A percentile compares a stretch with the other conserved stretches of the same genome.
Evolutionary conservation across 2,113 vertebrate species (phyloP).

Genomic region (Xenopus tropicalis): DNA sequence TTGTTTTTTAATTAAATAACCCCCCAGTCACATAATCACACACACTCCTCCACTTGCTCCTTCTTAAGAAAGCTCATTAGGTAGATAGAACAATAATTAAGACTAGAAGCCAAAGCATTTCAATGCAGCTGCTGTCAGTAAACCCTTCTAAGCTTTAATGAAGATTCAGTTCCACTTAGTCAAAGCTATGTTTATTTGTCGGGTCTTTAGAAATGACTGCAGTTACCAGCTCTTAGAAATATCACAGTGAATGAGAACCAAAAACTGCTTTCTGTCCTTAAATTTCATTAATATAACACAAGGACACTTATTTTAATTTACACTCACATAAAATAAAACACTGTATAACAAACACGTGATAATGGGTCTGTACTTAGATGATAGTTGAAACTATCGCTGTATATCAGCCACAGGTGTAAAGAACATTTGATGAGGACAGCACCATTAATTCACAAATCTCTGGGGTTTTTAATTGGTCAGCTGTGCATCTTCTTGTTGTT

Average conservation of each 20-base stretch:
- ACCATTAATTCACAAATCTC: no score
- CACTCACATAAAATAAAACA: no score
- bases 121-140: conserved; percentile 34
- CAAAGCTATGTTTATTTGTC: not conserved
- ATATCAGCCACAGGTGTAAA: no score
- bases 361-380: no score
- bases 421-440: no score
- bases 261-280: no score
- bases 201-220: not conserved
- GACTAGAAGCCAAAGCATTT: conserved; percentile 52
- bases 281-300: no score
- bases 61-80: conserved; percentile 64
- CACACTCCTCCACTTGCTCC: conserved; percentile 48
- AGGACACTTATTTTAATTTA: no score
- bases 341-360: no score
- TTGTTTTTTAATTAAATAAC: conserved; percentile 75
- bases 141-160: conserved; percentile 32
- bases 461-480: no score
- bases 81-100: conserved; percentile 62
- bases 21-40: conserved; percentile 52
- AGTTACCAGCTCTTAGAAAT: not conserved
- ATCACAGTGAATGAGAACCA: not conserved
- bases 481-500: no score
- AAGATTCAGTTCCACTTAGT: conserved; percentile 1
- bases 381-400: no score